Percentiles rank a stretch among this genome's conserved stretches.
These are phyloP conservation scores for Chlamydotis undulata DNA, from an alignment of 2,113 vertebrate genomes.

Conservation along the genomic window DNA sequence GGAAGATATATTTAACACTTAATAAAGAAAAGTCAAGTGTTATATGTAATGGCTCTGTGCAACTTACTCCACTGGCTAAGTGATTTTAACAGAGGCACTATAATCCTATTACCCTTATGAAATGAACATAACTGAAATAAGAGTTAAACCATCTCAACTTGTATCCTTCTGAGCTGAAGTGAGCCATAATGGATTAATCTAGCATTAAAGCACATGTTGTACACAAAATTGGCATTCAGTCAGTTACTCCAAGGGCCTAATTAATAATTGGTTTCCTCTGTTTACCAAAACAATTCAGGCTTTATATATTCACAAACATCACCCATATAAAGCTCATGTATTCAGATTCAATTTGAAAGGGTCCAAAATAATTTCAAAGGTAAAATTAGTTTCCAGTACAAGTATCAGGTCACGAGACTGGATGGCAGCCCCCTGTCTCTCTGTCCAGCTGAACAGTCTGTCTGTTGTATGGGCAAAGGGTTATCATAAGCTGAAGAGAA, in stretches of 20 bases:
- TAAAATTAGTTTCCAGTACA: neutral
- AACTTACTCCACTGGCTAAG: neutral
- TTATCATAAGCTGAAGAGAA: neutral
- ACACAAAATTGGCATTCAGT: neutral
- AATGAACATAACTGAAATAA: neutral
- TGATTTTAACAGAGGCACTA: neutral
- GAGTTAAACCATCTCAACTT: neutral
- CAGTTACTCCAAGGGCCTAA: neutral
- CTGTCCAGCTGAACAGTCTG: neutral
- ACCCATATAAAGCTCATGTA: neutral
- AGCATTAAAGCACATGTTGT: neutral
- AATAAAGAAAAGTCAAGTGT: neutral
- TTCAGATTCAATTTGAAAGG: neutral
- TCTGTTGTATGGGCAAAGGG: neutral
- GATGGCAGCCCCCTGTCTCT: neutral
- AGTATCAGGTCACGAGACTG: neutral
- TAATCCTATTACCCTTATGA: neutral
- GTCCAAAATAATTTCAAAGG: neutral
- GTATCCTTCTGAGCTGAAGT: neutral
- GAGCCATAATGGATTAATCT: neutral
- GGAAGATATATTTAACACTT: neutral
- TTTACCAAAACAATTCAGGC: neutral
- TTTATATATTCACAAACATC: neutral
- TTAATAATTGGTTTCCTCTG: neutral
- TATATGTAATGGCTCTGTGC: neutral